Evolutionary conservation across 2,888 invertebrate species (phyloP).

Genomic region (Diabrotica balteata): DNA sequence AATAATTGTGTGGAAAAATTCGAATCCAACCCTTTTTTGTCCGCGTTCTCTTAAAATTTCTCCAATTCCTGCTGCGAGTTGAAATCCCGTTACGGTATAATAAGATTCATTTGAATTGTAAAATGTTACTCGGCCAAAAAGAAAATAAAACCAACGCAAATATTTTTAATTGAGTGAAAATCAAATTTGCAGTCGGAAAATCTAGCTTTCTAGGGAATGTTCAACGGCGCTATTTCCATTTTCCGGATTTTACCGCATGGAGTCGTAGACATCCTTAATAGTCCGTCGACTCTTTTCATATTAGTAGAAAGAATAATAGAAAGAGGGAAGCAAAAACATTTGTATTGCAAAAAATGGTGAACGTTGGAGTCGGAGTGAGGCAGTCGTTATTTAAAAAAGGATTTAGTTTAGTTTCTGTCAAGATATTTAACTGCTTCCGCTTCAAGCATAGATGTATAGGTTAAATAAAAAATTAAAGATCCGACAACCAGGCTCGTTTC

Average conservation of each 20-base stretch:
- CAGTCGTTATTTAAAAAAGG: too few relatives aligned
- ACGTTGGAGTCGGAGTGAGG: too few relatives aligned
- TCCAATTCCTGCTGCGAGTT: constrained; percentile 11
- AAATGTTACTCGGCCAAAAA: constrained; percentile 21
- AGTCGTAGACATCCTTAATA: too few relatives aligned
- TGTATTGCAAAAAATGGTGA: too few relatives aligned
- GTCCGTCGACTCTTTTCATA: too few relatives aligned
- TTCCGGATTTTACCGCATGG: background rate
- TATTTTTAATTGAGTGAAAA: constrained; percentile 29
- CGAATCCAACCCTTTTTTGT: constrained; percentile 19
- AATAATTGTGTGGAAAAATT: constrained; percentile 20
- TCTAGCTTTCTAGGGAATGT: constrained; percentile 1
- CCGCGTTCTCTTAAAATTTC: background rate
- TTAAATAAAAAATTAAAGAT: too few relatives aligned
- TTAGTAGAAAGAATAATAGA: too few relatives aligned
- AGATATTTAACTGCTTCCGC: too few relatives aligned
- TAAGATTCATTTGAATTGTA: constrained; percentile 32
- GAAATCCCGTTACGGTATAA: constrained; percentile 22
- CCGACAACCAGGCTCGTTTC: too few relatives aligned
- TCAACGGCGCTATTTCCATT: background rate
- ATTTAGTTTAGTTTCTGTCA: too few relatives aligned
- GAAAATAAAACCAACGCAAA: constrained; percentile 27
- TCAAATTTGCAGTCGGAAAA: constrained; percentile 26
- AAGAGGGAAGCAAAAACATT: too few relatives aligned
- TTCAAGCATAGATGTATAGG: too few relatives aligned